phyloP scores from a whole-genome alignment of 2,113 vertebrate species.

The Corythornis cristatus region DNA sequence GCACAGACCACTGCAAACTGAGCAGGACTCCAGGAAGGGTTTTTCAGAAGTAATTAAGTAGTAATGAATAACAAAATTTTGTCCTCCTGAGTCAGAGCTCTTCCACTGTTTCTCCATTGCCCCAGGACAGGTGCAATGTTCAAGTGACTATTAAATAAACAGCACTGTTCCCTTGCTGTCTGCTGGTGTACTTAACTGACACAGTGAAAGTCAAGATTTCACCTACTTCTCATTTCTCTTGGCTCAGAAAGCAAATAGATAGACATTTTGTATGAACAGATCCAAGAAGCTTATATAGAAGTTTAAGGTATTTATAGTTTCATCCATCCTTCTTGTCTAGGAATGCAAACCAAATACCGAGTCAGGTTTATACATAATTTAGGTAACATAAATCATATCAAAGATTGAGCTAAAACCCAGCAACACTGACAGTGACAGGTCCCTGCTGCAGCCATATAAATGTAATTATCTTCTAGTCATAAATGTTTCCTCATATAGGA shows the following conservation, averaged over 20 bases:
- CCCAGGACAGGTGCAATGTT: background rate
- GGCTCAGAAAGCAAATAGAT: conserved; percentile 9
- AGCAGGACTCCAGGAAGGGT: background rate
- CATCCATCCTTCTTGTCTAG: background rate
- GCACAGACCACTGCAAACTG: rapidly evolving
- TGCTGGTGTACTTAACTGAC: background rate
- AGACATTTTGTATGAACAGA: background rate
- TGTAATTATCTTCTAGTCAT: background rate
- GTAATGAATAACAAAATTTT: background rate
- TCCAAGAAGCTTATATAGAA: background rate
- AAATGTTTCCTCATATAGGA: background rate
- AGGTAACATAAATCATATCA: conserved; percentile 13
- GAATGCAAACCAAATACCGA: background rate
- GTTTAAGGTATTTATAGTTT: conserved; percentile 18
- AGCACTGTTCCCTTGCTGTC: background rate
- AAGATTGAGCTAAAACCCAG: background rate
- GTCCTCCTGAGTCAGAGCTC: background rate
- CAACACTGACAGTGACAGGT: background rate
- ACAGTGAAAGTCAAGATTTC: background rate
- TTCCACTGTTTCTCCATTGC: background rate
- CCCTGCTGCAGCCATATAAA: background rate
- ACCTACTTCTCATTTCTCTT: background rate
- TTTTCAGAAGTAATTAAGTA: background rate
- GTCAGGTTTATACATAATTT: background rate
- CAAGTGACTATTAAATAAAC: background rate